Evolutionary conservation across 2,888 invertebrate genomes (phyloP), one percentile per base, ranked within the genome.

Genomic region (Pecten maximus): DNA sequence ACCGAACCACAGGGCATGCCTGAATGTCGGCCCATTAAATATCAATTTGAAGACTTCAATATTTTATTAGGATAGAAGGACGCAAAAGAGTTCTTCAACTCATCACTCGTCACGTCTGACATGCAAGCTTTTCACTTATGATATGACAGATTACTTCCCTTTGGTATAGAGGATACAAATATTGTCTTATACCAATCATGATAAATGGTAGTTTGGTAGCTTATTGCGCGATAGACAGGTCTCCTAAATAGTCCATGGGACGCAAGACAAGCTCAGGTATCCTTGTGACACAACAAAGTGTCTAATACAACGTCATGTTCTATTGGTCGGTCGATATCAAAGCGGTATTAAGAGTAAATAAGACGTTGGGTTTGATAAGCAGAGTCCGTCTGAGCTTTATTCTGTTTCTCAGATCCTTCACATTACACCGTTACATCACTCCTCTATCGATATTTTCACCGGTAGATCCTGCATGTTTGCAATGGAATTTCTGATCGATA

Each of bases 381-480:
- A 28, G 74, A 10, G 44, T 74, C 23, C 35, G 28, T 35, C 23
- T 12, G 74, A 28, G 35, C 74, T 35, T 74, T 0, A 28, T 74
- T 28, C 74, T 35, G 28, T 35, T 74, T 28, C 74, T 74, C 74
- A 35, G 74, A 74, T 28, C 74, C 10, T 19, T 35, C 35, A 74
- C 35, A 54, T 54, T 54, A 23, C 54, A 1, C 23, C 23, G 74
- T 74, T 74, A 74, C 74, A 74, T 74, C 74, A 74, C 74, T 28
- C 8, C 74, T 35, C 6, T 74, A 74, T 74, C 35, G 74, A 74
- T 74, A 74, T 74, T 74, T 74, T 74, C n/a, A 35, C 74, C 74
- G 28, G 74, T 74, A 35, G 74, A 74, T 74, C 74, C 12, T 28
- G 74, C 74, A 74, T 74, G 74, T 74, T 74, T 74, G 74, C 74